Evolutionary conservation across 2,888 invertebrate genomes (phyloP).

Genomic region (Pristionchus fissidentatus): DNA sequence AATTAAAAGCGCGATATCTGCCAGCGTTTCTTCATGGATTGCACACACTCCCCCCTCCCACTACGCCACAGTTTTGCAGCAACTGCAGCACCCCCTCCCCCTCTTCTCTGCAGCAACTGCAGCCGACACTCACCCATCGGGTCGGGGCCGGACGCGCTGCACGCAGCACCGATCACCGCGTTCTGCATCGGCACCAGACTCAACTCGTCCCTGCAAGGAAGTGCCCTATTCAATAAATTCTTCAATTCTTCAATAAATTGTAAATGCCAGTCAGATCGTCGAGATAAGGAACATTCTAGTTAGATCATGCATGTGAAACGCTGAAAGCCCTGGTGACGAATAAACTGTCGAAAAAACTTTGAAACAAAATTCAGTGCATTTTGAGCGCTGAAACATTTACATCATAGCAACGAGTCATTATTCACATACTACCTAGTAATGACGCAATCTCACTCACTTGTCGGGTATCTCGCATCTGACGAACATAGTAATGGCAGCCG

Average conservation of each 20-base stretch:
- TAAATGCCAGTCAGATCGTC: not conserved
- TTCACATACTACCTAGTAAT: no score
- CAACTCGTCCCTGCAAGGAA: not conserved
- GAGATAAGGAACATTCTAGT: no score
- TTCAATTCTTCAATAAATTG: not conserved
- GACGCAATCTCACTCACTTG: not conserved
- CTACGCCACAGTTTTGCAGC: not conserved
- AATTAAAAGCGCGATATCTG: no score
- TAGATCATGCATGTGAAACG: no score
- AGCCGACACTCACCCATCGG: conserved; percentile 33
- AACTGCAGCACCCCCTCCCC: not conserved
- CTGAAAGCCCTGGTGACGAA: no score
- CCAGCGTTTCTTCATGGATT: no score
- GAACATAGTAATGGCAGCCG: conserved; percentile 12
- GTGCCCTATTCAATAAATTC: not conserved
- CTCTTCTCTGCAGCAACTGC: not conserved
- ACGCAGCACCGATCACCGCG: not conserved
- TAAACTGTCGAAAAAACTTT: no score
- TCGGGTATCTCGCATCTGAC: conserved; percentile 27
- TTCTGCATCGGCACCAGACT: conserved; percentile 32
- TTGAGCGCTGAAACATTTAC: no score
- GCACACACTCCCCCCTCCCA: no score
- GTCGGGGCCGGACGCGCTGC: not conserved
- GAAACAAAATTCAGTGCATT: no score
- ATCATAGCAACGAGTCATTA: no score